These are phyloP conservation scores for Tetramorium alpestre DNA, from an alignment of 1,140 invertebrate genomes.

Conservation along the genomic window DNA sequence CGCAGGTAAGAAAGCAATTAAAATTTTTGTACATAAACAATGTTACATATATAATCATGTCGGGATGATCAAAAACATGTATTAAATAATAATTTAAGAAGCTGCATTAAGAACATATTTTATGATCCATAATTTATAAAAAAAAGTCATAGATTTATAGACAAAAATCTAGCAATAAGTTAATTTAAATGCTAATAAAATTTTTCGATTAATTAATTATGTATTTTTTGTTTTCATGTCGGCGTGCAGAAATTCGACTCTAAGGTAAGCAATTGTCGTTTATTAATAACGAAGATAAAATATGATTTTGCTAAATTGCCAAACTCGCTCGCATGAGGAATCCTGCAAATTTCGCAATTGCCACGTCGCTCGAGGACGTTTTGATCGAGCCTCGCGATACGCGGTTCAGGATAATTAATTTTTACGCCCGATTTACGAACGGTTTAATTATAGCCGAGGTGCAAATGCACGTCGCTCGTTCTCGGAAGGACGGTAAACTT, in stretches of 20 bases:
- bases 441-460: constrained; percentile 52
- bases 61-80: background rate
- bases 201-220: constrained; percentile 6
- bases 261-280: constrained; percentile 80
- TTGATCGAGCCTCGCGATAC: constrained; percentile 49
- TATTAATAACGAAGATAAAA: constrained; percentile 58
- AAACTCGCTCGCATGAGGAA: constrained; percentile 1
- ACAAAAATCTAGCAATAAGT: background rate
- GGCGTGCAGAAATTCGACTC: constrained; percentile 83
- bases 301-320: constrained; percentile 62
- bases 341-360: constrained; percentile 47
- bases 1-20: constrained; percentile 76
- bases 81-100: constrained; percentile 2
- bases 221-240: constrained; percentile 75
- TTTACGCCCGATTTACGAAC: constrained; percentile 48
- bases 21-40: background rate
- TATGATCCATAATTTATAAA: background rate
- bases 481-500: constrained; percentile 27
- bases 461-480: constrained; percentile 19
- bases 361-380: constrained; percentile 4
- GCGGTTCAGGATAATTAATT: constrained; percentile 57
- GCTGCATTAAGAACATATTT: background rate
- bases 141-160: background rate
- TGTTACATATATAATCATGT: background rate
- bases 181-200: background rate